Base-by-base conservation (phyloP, 2,888 invertebrate genomes). In the Tenthredo livida region DNA sequence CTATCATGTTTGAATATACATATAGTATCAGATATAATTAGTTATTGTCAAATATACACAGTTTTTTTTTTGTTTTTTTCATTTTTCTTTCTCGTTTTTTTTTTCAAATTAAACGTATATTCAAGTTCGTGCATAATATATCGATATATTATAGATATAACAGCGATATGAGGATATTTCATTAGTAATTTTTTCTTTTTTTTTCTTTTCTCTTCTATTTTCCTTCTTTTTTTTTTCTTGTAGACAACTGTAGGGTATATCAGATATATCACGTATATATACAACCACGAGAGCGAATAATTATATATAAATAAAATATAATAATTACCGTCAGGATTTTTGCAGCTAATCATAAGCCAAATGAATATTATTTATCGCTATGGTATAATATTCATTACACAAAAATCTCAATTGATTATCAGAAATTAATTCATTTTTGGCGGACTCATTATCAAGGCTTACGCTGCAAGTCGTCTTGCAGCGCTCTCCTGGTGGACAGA, bases 281-380 rank as follows among this genome's bases (percentile, higher is more conserved):
- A 67, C 67, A 67, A 67, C 33, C 67, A 67, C 67, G 33, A 67
- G 67, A 67, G 67, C 33, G 67, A 67, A 58, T 58, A 33, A 33
- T 67, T 29, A 67, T 29, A 29, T 29, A 67, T 17, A 37, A 67
- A 33, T 33, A 25, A 72, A 37, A 17, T n/a, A 17, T n/a, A 17
- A 29, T 29, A 17, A 72, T 72, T 10, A 37, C 37, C 70, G 37
- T 37, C 37, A 37, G 9, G 6, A 4, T 21, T 58, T 70, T 33
- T 72, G 37, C 37, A 40, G 37, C 40, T 72, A 67, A 67, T 67
- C 47, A 15, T 47, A 47, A 12, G 47, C 3, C 47, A 47, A 47
- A 15, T 4, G n/a, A n/a, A 15, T 12, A 47, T 15, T 12, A 47
- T 15, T 47, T 0, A 47, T 47, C 43, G 43, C 2, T 29, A 29